Conservation (phyloP, 2,113 vertebrate genomes). For the Orientallactaga bullata region DNA sequence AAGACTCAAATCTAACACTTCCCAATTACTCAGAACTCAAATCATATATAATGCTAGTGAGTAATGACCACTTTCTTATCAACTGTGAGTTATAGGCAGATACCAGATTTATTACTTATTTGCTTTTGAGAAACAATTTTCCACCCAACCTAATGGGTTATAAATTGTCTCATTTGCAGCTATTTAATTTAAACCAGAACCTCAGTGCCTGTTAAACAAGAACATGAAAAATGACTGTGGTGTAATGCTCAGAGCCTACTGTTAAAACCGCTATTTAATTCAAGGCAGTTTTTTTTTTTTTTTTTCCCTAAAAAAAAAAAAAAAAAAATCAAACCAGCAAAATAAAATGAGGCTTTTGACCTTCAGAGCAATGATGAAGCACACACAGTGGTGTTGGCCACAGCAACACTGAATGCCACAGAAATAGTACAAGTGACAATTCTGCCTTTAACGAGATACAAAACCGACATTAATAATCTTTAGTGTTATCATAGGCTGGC, state of each 20-base stretch:
- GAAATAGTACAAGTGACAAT: constrained; percentile 81
- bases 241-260: constrained; percentile 71
- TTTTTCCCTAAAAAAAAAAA: background rate
- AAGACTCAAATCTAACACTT: constrained; percentile 83
- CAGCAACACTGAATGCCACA: constrained; percentile 73
- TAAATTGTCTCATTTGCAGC: constrained; percentile 82
- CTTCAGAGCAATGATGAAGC: constrained; percentile 77
- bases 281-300: constrained; percentile 44
- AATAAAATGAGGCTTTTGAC: constrained; percentile 79
- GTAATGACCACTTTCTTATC: constrained; percentile 77
- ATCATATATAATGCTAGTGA: constrained; percentile 67
- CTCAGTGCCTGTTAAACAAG: constrained; percentile 82
- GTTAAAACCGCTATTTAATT: constrained; percentile 74
- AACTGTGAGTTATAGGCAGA: constrained; percentile 78
- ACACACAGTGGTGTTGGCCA: constrained; percentile 75
- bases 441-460: constrained; percentile 80
- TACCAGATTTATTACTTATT: constrained; percentile 82
- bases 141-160: constrained; percentile 83
- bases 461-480: constrained; percentile 84
- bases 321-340: constrained; percentile 71
- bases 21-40: constrained; percentile 83
- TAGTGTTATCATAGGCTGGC: constrained; percentile 82
- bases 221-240: constrained; percentile 81
- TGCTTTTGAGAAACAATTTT: constrained; percentile 82
- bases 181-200: constrained; percentile 87